phyloP scores from a whole-genome alignment of 2,888 invertebrate genomes.

The Tortricodes alternella region DNA sequence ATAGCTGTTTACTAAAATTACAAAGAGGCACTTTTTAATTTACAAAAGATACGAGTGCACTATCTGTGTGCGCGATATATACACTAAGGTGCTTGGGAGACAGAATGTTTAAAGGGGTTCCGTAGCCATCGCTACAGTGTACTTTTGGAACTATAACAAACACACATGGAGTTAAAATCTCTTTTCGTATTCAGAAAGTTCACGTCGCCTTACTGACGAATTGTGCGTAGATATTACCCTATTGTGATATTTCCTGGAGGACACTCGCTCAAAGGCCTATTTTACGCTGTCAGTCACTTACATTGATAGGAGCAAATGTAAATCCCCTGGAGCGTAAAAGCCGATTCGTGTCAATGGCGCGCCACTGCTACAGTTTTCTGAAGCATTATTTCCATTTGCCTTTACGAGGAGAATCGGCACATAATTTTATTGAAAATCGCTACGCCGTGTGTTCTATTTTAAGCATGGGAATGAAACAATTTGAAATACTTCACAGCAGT shows the following conservation, averaged over 20 bases:
- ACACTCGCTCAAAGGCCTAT: constrained; percentile 20
- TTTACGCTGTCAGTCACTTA: constrained; percentile 45
- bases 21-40: too few relatives aligned
- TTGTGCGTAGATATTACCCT: background rate
- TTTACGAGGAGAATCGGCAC: constrained; percentile 57
- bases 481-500: constrained; percentile 1
- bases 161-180: too few relatives aligned
- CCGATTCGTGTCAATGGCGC: constrained; percentile 62
- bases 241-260: background rate
- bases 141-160: too few relatives aligned
- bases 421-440: constrained; percentile 53
- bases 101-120: too few relatives aligned
- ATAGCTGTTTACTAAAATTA: too few relatives aligned
- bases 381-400: constrained; percentile 60
- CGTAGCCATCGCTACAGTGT: too few relatives aligned
- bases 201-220: too few relatives aligned
- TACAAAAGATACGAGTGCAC: too few relatives aligned
- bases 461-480: constrained; percentile 8
- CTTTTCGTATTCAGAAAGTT: too few relatives aligned
- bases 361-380: constrained; percentile 45
- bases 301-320: constrained; percentile 54
- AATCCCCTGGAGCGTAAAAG: constrained; percentile 62
- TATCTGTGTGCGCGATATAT: too few relatives aligned
- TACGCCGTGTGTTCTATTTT: constrained; percentile 11
- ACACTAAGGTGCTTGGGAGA: too few relatives aligned